These are phyloP conservation scores for Arremon aurantiirostris DNA, from an alignment of 2,797 vertebrate genomes.

Conservation along the genomic window DNA sequence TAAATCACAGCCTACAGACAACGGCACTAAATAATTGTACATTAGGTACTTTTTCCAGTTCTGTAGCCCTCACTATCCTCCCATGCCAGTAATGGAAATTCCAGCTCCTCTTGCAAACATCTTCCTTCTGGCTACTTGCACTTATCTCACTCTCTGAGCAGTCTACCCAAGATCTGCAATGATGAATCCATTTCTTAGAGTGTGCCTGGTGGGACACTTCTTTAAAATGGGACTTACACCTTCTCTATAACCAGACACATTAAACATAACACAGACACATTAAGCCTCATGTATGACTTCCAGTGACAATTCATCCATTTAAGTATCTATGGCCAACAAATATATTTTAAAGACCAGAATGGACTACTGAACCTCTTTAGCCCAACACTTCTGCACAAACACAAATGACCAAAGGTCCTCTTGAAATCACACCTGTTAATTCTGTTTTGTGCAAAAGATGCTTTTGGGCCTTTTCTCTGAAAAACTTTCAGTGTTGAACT, in stretches of 20 bases:
- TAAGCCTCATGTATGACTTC: not conserved
- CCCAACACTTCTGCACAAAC: not conserved
- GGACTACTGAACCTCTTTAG: not conserved
- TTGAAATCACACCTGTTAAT: not conserved
- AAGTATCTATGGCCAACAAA: not conserved
- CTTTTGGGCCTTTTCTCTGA: not conserved
- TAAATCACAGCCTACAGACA: not conserved
- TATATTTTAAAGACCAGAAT: not conserved
- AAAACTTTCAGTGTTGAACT: not conserved
- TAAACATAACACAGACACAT: not conserved
- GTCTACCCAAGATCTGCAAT: not conserved
- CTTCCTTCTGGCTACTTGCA: not conserved
- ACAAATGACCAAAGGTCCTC: not conserved
- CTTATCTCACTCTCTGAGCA: not conserved
- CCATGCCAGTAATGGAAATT: accelerated
- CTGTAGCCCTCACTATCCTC: not conserved
- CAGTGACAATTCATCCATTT: not conserved
- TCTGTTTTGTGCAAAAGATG: not conserved
- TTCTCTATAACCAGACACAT: not conserved
- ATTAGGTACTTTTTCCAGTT: not conserved
- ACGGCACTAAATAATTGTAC: not conserved
- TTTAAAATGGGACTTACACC: not conserved
- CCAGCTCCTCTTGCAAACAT: not conserved
- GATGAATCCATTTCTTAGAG: not conserved
- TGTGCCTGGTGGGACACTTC: not conserved